These are phyloP conservation scores for Pristis pectinata DNA, from an alignment of 2,797 vertebrate genomes.

Conservation along the genomic window DNA sequence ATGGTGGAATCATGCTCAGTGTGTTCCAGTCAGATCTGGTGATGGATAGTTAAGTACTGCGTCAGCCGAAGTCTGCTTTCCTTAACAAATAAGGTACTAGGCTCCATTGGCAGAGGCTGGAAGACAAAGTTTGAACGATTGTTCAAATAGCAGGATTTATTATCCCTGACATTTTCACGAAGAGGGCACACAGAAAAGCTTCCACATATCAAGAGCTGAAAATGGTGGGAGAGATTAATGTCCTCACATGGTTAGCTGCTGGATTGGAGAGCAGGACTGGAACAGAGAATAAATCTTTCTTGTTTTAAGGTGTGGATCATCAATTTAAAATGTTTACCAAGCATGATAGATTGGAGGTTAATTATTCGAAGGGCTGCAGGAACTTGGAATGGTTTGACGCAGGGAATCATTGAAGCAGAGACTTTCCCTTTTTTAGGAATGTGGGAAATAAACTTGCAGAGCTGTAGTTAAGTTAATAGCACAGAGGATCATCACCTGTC, in stretches of 20 bases:
- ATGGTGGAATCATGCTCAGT: background rate
- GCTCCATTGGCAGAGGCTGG: background rate
- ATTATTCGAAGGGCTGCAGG: background rate
- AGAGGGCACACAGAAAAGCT: background rate
- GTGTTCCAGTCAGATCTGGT: background rate
- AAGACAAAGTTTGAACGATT: background rate
- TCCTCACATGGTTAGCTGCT: background rate
- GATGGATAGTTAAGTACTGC: background rate
- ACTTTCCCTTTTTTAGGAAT: background rate
- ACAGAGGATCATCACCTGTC: too few relatives aligned
- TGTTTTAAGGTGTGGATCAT: background rate
- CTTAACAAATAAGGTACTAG: background rate
- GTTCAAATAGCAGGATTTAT: background rate
- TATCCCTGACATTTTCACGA: background rate
- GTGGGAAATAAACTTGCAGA: background rate
- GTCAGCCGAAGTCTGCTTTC: background rate
- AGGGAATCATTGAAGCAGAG: background rate
- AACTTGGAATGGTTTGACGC: background rate
- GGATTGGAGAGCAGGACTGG: background rate
- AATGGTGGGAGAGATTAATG: background rate
- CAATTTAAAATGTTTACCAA: background rate
- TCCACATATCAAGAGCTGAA: background rate
- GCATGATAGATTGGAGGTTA: background rate
- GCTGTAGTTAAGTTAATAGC: background rate
- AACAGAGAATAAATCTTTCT: background rate